Base-by-base conservation (phyloP, 2,113 vertebrate genomes). In the Colistium nudipinnis region DNA sequence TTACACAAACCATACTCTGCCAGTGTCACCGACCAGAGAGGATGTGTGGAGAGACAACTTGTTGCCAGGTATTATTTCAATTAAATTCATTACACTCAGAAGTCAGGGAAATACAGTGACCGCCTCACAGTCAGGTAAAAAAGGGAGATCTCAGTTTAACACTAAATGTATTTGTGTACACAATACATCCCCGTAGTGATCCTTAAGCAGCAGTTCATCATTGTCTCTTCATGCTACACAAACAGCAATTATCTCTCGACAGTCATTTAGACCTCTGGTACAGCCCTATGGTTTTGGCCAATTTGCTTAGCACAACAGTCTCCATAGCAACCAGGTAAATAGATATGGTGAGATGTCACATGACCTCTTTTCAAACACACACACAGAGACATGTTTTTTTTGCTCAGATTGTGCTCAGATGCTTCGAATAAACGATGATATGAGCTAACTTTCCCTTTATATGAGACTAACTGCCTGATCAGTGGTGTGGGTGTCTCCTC, bases 1-100 rank as follows among this genome's bases (percentile, higher is more conserved):
- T 86, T 84, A 60, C 52, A 49, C 80, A 86, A 89, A 54, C 44
- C 10, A 38, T 59, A 51, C 17, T 2, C 6, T 53, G 55, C 73
- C 71, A 81, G 49, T 0, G 35, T 47, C 41, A 6, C 0, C 17
- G 48, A 70, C 12, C 48, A 62, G 52, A 38, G 57, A 35, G 22
- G 56, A 56, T 47, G 33, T 31, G 53, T 41, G 70, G 69, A 41
- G 60, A 67, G 19, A 72, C 64, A 67, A 82, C 27, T 33, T 47
- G 14, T 62, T 68, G 49, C 65, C 62, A 56, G 16, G 47, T 72
- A 35, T 43, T 56, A 52, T 36, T 49, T 27, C 28, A 49, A 38
- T 59, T 43, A 47, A 20, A 55, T 44, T 52, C n/a, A 68, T 62
- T 62, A 31, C 12, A 39, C 11, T 44, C 19, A 16, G 22, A 2